These are phyloP conservation scores for Ectemnius cavifrons DNA, from an alignment of 2,888 invertebrate species.

Conservation along the genomic window DNA sequence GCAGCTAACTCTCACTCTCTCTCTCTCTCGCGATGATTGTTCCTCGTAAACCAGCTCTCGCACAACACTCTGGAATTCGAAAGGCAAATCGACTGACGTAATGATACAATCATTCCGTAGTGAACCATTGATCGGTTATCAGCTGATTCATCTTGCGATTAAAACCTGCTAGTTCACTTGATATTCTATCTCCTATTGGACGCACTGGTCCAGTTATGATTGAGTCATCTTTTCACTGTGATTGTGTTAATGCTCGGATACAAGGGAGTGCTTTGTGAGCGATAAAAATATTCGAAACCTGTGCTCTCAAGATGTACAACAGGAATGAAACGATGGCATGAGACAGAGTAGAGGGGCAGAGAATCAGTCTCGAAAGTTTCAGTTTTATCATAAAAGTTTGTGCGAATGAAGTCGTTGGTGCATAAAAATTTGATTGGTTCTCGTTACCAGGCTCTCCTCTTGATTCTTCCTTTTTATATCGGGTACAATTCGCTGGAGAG, in stretches of 20 bases:
- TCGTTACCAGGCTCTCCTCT: background rate
- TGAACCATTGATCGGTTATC: slow-evolving; percentile 3
- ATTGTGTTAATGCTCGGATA: too few relatives aligned
- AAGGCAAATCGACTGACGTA: slow-evolving; percentile 14
- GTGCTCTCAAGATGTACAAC: background rate
- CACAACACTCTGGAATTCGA: slow-evolving; percentile 1
- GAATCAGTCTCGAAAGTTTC: slow-evolving; percentile 33
- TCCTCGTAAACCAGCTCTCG: too few relatives aligned
- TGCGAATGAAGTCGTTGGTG: slow-evolving; percentile 1
- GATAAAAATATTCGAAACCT: too few relatives aligned
- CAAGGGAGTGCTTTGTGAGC: too few relatives aligned
- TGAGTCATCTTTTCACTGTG: too few relatives aligned
- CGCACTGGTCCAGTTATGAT: background rate
- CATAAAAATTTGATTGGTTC: slow-evolving; percentile 26
- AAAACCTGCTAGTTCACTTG: background rate
- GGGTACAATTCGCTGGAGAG: background rate
- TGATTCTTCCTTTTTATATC: slow-evolving; percentile 1
- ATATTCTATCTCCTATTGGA: background rate
- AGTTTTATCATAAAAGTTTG: slow-evolving; percentile 22
- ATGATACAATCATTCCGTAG: slow-evolving; percentile 4
- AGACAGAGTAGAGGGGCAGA: slow-evolving; percentile 13
- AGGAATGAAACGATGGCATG: slow-evolving; percentile 6
- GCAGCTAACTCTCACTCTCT: too few relatives aligned
- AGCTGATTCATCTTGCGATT: slow-evolving; percentile 14
- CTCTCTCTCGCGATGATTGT: too few relatives aligned